Conservation (phyloP, 2,113 vertebrate species). For the Capreolus pygargus region DNA sequence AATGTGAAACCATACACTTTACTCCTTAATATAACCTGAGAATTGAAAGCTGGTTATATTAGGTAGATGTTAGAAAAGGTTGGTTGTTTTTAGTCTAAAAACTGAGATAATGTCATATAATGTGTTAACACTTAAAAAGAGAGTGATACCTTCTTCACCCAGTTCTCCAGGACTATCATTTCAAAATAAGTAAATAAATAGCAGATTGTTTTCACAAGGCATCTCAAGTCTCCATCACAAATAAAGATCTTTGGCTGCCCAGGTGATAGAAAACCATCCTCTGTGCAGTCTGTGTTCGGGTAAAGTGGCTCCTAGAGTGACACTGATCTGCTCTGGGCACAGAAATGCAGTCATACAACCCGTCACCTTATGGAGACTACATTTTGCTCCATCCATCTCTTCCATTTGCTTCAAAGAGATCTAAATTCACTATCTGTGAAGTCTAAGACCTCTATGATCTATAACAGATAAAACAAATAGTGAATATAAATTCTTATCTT, state of each 20-base stretch:
- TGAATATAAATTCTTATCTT: background rate
- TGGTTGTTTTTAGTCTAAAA: constrained; percentile 5
- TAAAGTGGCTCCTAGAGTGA: background rate
- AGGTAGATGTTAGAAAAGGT: background rate
- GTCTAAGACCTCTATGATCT: background rate
- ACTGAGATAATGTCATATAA: background rate
- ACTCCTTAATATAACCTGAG: background rate
- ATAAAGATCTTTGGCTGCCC: background rate
- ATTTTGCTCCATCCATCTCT: background rate
- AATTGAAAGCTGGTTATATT: background rate
- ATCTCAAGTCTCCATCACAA: background rate
- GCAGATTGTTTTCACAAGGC: background rate
- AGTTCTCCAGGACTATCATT: background rate
- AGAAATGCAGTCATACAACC: background rate
- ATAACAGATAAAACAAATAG: background rate
- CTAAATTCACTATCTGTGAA: background rate
- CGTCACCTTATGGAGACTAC: background rate
- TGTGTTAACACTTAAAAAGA: background rate
- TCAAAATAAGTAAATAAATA: background rate
- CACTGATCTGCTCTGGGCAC: background rate
- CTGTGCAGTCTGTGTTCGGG: background rate
- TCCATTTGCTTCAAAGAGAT: background rate
- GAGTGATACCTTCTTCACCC: background rate
- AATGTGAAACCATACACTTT: background rate
- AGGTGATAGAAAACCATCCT: background rate